phyloP scores from a whole-genome alignment of 1,140 invertebrate genomes.

The Scaptomyza hsui region DNA sequence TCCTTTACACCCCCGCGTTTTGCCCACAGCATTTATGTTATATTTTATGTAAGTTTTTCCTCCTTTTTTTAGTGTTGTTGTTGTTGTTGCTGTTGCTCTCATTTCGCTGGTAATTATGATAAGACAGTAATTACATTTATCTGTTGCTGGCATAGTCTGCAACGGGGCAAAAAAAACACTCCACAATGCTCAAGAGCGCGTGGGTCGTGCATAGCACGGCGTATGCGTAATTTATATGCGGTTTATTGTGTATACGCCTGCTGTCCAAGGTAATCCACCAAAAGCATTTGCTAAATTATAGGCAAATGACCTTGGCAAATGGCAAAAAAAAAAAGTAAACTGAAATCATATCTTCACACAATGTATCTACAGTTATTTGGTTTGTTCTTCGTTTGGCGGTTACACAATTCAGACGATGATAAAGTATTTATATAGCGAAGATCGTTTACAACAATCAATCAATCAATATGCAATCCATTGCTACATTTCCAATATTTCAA shows the following conservation, averaged over 20 bases:
- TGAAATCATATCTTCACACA: not conserved
- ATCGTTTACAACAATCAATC: constrained; percentile 41
- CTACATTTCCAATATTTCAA: constrained; percentile 12
- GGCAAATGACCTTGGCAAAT: constrained; percentile 35
- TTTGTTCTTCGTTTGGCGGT: constrained; percentile 11
- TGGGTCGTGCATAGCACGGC: constrained; percentile 47
- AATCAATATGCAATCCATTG: constrained; percentile 10
- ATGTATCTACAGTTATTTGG: constrained; percentile 6
- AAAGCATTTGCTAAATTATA: constrained; percentile 42
- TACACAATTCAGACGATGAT: constrained; percentile 11
- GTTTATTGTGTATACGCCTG: constrained; percentile 60
- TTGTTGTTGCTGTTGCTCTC: constrained; percentile 30
- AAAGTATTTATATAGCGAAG: constrained; percentile 25
- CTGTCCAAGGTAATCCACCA: constrained; percentile 53
- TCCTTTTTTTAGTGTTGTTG: constrained; percentile 41
- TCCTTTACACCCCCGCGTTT: not conserved
- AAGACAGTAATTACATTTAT: constrained; percentile 81
- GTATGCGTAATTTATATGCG: constrained; percentile 66
- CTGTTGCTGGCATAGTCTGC: constrained; percentile 61
- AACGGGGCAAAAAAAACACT: constrained; percentile 6
- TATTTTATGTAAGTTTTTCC: constrained; percentile 27
- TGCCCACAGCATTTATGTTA: constrained; percentile 13
- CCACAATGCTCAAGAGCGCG: constrained; percentile 38
- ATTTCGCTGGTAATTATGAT: constrained; percentile 74
- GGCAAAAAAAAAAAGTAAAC: not conserved